phyloP scores from a whole-genome alignment of 2,888 invertebrate genomes.

The Cryptocephalus primarius region DNA sequence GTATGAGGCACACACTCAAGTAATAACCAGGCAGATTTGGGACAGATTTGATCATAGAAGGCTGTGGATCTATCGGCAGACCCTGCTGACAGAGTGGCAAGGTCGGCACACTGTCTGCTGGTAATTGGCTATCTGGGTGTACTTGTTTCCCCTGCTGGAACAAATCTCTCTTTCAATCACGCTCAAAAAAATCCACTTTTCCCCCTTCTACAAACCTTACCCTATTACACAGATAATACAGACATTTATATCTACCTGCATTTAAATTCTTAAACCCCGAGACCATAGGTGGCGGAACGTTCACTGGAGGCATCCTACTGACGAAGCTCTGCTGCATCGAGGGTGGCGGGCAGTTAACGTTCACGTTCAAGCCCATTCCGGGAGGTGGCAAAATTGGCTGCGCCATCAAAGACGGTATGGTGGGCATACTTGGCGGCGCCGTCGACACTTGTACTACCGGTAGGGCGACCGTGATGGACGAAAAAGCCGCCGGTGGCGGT shows the following conservation, averaged over 20 bases:
- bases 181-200: too few species aligned
- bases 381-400: slow-evolving; percentile 35
- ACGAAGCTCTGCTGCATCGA: slow-evolving; percentile 21
- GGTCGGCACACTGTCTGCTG: too few species aligned
- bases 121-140: too few species aligned
- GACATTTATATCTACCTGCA: slow-evolving; percentile 26
- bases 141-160: too few species aligned
- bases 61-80: too few species aligned
- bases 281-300: slow-evolving; percentile 36
- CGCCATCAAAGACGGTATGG: slow-evolving; percentile 35
- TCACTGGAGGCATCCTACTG: slow-evolving; percentile 34
- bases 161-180: too few species aligned
- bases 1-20: too few species aligned
- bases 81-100: too few species aligned
- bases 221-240: too few species aligned
- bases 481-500: slow-evolving; percentile 11
- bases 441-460: slow-evolving; percentile 20
- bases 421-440: slow-evolving; percentile 15
- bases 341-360: slow-evolving; percentile 17
- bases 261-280: slow-evolving; percentile 25
- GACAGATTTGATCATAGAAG: too few species aligned
- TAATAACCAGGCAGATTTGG: too few species aligned
- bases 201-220: too few species aligned
- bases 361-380: slow-evolving; percentile 21
- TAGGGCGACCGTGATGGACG: slow-evolving; percentile 21